These are phyloP conservation scores for Selenia dentaria DNA, from an alignment of 2,888 invertebrate genomes.

Conservation along the genomic window DNA sequence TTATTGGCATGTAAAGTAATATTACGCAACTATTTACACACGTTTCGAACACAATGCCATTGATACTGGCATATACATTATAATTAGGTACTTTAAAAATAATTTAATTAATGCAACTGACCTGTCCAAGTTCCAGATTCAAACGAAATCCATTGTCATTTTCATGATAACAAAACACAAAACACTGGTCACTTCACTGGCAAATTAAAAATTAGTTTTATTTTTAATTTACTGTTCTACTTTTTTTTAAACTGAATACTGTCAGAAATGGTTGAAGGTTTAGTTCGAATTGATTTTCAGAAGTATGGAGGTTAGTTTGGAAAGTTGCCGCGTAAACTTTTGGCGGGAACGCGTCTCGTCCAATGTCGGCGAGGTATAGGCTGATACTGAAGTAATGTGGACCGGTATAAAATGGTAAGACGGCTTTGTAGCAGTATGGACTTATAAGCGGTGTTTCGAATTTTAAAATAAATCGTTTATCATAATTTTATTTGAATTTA, in stretches of 20 bases:
- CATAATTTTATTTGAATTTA: too few relatives aligned
- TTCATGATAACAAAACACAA: slow-evolving; percentile 11
- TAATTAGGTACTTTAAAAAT: too few relatives aligned
- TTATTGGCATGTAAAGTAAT: too few relatives aligned
- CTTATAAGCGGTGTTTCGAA: too few relatives aligned
- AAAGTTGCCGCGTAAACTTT: slow-evolving; percentile 35
- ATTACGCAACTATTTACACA: too few relatives aligned
- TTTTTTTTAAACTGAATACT: background rate
- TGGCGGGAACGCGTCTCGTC: slow-evolving; percentile 9
- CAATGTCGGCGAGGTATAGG: background rate
- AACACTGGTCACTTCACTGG: slow-evolving; percentile 14
- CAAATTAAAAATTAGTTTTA: slow-evolving; percentile 10
- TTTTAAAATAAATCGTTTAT: too few relatives aligned
- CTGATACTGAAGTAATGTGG: slow-evolving; percentile 9
- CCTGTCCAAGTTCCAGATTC: slow-evolving; percentile 26
- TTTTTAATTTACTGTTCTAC: background rate
- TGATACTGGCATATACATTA: background rate
- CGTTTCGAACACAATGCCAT: background rate
- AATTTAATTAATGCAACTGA: slow-evolving; percentile 15
- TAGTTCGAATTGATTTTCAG: background rate
- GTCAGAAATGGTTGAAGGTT: background rate
- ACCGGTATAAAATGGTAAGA: background rate
- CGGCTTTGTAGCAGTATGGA: slow-evolving; percentile 9
- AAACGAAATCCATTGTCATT: slow-evolving; percentile 27
- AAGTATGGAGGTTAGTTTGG: slow-evolving; percentile 3